These are phyloP conservation scores for Andrena haemorrhoa DNA, from an alignment of 2,888 invertebrate species.

Conservation along the genomic window DNA sequence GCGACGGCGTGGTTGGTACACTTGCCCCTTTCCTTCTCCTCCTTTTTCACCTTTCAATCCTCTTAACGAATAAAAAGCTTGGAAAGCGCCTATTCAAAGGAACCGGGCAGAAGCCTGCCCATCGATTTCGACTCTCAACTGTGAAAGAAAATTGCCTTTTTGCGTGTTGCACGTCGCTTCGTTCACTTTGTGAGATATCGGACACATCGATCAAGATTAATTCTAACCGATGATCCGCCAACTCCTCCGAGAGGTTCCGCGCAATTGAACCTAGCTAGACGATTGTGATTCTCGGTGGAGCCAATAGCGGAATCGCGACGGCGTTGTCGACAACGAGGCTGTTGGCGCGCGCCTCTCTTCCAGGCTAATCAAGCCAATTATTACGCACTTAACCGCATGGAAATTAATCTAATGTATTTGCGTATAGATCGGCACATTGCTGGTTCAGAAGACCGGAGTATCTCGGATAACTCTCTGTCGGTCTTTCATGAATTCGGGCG, in stretches of 20 bases:
- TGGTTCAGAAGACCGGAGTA: neutral
- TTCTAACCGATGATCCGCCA: conserved; percentile 2
- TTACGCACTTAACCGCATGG: conserved; percentile 68
- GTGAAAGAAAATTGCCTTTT: too few relatives aligned
- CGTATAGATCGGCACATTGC: conserved; percentile 67
- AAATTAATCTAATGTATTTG: conserved; percentile 74
- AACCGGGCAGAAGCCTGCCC: too few relatives aligned
- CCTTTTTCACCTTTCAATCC: neutral
- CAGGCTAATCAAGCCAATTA: conserved; percentile 58
- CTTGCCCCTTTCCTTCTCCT: neutral
- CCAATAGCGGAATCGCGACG: neutral
- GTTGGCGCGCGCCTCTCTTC: conserved; percentile 1
- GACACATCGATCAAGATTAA: neutral
- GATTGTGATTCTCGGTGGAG: conserved; percentile 2
- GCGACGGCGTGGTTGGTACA: conserved; percentile 84
- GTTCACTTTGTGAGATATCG: neutral
- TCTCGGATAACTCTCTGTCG: neutral
- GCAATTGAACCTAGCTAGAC: neutral
- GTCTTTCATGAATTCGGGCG: conserved; percentile 19
- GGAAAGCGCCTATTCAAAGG: too few relatives aligned
- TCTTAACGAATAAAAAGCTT: too few relatives aligned
- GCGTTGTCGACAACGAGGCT: neutral
- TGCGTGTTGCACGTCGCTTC: neutral
- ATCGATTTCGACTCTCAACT: too few relatives aligned
- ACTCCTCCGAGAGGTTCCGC: neutral